Base-by-base conservation (phyloP, 2,113 vertebrate genomes). In the Plestiodon gilberti region DNA sequence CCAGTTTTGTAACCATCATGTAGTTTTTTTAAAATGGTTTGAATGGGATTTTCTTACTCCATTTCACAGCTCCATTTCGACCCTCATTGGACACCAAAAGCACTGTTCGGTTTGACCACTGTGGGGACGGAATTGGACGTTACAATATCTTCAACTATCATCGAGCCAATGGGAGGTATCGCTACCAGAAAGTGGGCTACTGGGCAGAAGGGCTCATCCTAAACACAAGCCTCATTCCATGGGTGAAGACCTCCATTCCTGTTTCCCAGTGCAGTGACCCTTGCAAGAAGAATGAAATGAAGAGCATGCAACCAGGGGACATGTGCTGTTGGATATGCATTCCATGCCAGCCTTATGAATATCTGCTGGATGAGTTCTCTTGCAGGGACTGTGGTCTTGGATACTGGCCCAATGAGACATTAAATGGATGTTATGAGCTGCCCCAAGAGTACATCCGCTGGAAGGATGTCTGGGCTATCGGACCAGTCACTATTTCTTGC, bases 251-350 rank as follows among this genome's bases (percentile, higher is more conserved):
- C 0, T 92, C 93, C 3, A 93, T 97, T 4, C 99, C 98, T 0
- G 97, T 98, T 13, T 99, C 99, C 23, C 98, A 99, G 95, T 99
- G 99, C 94, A 99, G 99, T 0, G 99, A 99, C 91, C 99, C 99
- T 82, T 99, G 99, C 95, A 98, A 95, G 92, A 98, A 97, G 95
- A 98, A 99, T 0, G 99, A 99, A 93, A 96, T 99, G 82, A 99
- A 99, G 94, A 99, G 99, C 81, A 98, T 99, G 97, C 99, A 99
- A 94, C 99, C 99, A 0, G 99, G 99, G 1, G 99, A 99, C 57
- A 98, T 99, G n/a, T 99, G 99, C 95, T 99, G 99, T 94, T 99
- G 99, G 99, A 98, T 99, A 93, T 99, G 99, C 91, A 99, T 98
- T 78, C 97, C 98, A 17, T 99, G 99, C 93, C 99, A 99, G 93